A percentile compares a stretch with the other conserved stretches of the same genome.
Evolutionary conservation across 2,113 vertebrate genomes (phyloP).

Genomic region (Dromaius novaehollandiae): DNA sequence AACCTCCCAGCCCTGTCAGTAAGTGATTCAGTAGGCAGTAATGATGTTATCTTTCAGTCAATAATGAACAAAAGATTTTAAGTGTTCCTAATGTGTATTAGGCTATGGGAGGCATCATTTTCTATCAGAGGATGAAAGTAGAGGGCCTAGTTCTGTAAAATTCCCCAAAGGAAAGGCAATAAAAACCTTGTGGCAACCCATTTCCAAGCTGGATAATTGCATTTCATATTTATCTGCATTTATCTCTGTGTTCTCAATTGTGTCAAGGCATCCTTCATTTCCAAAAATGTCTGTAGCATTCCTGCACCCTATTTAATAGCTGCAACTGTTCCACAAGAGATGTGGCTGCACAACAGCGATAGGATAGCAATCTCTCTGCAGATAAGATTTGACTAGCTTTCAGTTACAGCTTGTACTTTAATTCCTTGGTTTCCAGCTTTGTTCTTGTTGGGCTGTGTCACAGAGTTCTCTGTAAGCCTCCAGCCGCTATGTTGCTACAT

Average conservation of each 20-base stretch:
- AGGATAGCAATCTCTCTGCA: conserved; percentile 1
- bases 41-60: background rate
- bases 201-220: conserved; percentile 5
- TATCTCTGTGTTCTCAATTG: background rate
- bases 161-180: background rate
- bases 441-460: background rate
- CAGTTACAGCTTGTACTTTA: background rate
- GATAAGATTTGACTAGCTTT: background rate
- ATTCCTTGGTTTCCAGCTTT: background rate
- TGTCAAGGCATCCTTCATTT: background rate
- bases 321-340: conserved; percentile 3
- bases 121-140: background rate
- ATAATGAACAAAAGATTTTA: background rate
- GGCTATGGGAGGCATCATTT: background rate
- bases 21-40: background rate
- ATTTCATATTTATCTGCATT: background rate
- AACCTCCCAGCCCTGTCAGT: background rate
- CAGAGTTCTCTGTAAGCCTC: background rate
- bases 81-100: background rate
- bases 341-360: background rate
- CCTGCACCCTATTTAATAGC: background rate
- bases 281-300: background rate
- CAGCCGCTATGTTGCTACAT: background rate
- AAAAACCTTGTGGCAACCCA: background rate
- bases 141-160: background rate